Percentiles rank a stretch among this genome's conserved stretches.
Conservation (phyloP, 2,797 vertebrate genomes). For the Rhynchotus rufescens region DNA sequence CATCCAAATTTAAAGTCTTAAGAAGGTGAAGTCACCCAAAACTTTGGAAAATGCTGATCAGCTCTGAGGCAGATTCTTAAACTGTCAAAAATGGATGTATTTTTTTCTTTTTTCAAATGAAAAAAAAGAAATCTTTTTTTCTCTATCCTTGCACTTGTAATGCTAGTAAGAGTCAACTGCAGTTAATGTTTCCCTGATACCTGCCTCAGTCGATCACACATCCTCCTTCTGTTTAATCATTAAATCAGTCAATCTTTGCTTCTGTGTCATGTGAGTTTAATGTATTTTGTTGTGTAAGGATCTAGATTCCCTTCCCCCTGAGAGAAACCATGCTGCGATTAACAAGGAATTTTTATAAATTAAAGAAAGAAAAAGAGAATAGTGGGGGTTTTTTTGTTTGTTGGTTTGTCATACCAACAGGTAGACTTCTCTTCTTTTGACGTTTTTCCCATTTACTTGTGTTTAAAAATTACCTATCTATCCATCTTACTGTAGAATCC, state of each 20-base stretch:
- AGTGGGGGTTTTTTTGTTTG: background rate
- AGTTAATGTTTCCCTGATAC: slow-evolving; percentile 39
- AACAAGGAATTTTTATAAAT: background rate
- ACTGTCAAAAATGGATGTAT: background rate
- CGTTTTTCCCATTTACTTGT: background rate
- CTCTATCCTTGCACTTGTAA: background rate
- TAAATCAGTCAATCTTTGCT: slow-evolving; percentile 8
- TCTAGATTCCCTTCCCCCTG: background rate
- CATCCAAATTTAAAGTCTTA: background rate
- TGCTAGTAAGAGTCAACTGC: background rate
- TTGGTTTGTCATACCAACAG: background rate
- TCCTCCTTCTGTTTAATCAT: slow-evolving; percentile 48
- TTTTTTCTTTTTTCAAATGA: background rate
- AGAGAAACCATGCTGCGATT: background rate
- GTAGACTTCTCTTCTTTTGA: background rate
- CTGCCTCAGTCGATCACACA: slow-evolving; percentile 10
- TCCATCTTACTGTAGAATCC: background rate
- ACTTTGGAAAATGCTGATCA: background rate
- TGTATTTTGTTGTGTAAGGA: background rate
- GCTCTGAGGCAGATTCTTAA: background rate
- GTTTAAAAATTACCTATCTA: background rate
- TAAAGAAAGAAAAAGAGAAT: background rate
- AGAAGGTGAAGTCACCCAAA: background rate
- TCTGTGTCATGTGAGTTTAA: background rate
- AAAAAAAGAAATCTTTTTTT: background rate